phyloP scores from a whole-genome alignment of 2,888 invertebrate species.

The Schizaphis graminum region DNA sequence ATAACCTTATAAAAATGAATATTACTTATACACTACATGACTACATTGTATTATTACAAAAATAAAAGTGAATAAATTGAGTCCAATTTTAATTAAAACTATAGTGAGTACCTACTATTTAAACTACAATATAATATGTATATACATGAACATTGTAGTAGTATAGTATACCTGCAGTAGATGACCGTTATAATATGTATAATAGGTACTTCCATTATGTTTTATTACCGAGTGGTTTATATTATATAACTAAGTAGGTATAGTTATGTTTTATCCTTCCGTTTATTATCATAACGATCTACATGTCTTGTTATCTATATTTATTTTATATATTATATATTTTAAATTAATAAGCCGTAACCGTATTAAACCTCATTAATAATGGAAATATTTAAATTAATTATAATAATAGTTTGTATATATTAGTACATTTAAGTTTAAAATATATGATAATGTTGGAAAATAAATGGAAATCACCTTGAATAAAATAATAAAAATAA shows the following conservation, averaged over 20 bases:
- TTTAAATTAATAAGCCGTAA: slow-evolving; percentile 6
- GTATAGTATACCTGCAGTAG: neutral
- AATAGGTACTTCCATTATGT: slow-evolving; percentile 2
- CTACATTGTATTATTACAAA: neutral
- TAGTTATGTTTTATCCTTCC: slow-evolving; percentile 21
- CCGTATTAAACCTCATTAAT: neutral
- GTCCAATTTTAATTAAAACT: slow-evolving; percentile 1
- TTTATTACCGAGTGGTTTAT: slow-evolving; percentile 20
- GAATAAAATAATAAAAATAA: neutral
- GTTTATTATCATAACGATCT: slow-evolving; percentile 8
- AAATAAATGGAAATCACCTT: neutral
- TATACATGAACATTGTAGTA: neutral
- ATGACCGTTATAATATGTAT: neutral
- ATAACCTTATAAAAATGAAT: neutral
- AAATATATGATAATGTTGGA: neutral
- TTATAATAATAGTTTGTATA: neutral
- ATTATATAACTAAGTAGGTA: slow-evolving; percentile 15
- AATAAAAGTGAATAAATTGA: neutral
- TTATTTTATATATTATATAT: slow-evolving; percentile 1
- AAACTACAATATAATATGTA: neutral
- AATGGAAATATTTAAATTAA: neutral
- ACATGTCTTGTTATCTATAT: neutral
- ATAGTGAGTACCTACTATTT: neutral
- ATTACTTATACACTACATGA: neutral
- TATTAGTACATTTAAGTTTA: neutral